Evolutionary conservation across 2,797 vertebrate genomes (phyloP), one percentile per base, ranked within the genome.

Genomic region (Lemur catta): DNA sequence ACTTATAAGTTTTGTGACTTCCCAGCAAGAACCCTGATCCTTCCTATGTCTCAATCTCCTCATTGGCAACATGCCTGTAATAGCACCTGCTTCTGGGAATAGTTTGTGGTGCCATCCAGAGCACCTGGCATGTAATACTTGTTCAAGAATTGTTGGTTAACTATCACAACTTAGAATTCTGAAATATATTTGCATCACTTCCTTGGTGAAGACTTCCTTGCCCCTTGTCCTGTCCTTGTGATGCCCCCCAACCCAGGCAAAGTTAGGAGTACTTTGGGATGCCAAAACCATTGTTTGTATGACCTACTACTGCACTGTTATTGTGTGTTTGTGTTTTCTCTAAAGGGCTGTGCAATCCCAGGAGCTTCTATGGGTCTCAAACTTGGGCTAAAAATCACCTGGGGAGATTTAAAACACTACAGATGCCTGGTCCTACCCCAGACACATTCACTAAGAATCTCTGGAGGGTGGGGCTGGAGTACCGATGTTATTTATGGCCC

Each of bases 401-500:
- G 6, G 33, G 2, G 2, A 50, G 11, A 15, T 69, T 76, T 67
- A 50, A 35, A 69, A 76, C 76, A 28, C 30, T 46, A 52, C 1
- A 12, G 9, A 20, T 57, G 6, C n/a, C 33, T 69, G 6, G 38
- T 65, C 14, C 38, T 41, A 13, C 30, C 6, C 0, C 2, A 95
- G n/a, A 57, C 22, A 57, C 35, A 11, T 2, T 4, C 59, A n/a
- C 28, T 71, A 50, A 75, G n/a, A 50, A n/a, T 57, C 30, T 79
- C 33, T 1, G 3, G 11, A 14, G 6, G 26, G 6, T 0, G 4
- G 33, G 2, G 2, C 38, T 7, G 0, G 50, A 24, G 15, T 57
- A 7, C 6, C 13, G 13, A 57, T 46, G 24, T 13, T 52, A 52
- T 65, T 71, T 13, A 43, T 24, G 43, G 48, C 28, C 26, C 33